Percentiles rank a stretch among this genome's conserved stretches.
Conservation (phyloP, 2,797 vertebrate species). For the Sarcoramphus papa region DNA sequence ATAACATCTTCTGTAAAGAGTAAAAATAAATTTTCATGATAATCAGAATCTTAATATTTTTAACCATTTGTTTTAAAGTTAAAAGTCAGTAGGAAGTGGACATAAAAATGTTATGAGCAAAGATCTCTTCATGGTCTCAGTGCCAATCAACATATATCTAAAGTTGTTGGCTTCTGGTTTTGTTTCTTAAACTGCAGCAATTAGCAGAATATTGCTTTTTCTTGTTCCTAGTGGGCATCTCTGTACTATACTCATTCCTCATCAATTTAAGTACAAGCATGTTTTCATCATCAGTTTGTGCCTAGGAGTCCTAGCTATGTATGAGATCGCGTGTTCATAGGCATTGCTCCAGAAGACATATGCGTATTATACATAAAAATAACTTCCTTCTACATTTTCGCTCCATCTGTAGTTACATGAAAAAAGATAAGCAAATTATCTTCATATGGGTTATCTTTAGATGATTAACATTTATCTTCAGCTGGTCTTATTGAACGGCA, state of each 20-base stretch:
- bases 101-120: neutral
- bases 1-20: neutral
- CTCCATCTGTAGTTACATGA: neutral
- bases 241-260: neutral
- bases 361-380: neutral
- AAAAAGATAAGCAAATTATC: neutral
- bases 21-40: neutral
- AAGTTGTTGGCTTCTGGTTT: neutral
- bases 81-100: neutral
- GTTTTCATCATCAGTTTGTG: neutral
- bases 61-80: neutral
- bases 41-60: neutral
- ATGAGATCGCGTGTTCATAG: neutral
- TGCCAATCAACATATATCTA: neutral
- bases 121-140: neutral
- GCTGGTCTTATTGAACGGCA: neutral
- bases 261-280: neutral
- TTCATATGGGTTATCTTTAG: neutral
- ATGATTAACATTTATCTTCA: neutral
- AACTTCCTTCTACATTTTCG: neutral
- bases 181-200: neutral
- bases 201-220: neutral
- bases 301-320: neutral
- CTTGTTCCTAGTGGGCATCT: neutral
- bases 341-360: neutral